phyloP scores from a whole-genome alignment of 2,797 vertebrate genomes.

The Coendou prehensilis region DNA sequence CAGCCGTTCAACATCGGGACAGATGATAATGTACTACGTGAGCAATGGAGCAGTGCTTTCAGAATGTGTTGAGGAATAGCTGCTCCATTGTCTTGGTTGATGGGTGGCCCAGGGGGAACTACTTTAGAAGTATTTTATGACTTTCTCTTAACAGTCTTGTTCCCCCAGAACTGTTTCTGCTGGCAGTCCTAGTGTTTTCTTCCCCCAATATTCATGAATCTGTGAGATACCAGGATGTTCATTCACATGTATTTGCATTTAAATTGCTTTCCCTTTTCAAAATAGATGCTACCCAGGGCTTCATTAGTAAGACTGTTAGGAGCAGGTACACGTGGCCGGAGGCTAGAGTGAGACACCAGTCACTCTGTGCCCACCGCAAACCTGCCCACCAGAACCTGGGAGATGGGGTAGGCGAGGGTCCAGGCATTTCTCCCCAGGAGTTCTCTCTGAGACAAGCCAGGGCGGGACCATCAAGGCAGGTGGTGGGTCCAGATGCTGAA shows the following conservation, averaged over 20 bases:
- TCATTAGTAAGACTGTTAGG: not conserved
- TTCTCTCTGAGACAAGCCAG: not conserved
- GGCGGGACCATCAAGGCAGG: not conserved
- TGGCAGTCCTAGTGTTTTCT: not conserved
- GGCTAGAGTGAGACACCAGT: not conserved
- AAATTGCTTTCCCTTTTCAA: conserved; percentile 51
- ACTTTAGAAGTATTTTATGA: not conserved
- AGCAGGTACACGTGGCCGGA: not conserved
- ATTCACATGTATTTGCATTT: conserved; percentile 51
- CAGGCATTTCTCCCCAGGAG: not conserved
- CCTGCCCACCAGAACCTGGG: not conserved
- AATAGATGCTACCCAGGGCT: not conserved
- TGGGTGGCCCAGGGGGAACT: not conserved
- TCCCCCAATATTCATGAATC: not conserved
- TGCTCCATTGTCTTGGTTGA: not conserved
- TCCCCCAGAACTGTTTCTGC: not conserved
- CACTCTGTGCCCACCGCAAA: not conserved
- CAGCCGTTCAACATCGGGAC: not conserved
- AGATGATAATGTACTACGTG: not conserved
- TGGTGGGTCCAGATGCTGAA: not conserved
- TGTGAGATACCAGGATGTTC: not conserved
- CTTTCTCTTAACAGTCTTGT: not conserved
- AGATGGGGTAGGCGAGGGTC: not conserved
- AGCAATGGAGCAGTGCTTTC: not conserved
- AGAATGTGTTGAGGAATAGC: not conserved